Evolutionary conservation across 2,797 vertebrate species (phyloP).

Genomic region (Rhodeus uyekii): DNA sequence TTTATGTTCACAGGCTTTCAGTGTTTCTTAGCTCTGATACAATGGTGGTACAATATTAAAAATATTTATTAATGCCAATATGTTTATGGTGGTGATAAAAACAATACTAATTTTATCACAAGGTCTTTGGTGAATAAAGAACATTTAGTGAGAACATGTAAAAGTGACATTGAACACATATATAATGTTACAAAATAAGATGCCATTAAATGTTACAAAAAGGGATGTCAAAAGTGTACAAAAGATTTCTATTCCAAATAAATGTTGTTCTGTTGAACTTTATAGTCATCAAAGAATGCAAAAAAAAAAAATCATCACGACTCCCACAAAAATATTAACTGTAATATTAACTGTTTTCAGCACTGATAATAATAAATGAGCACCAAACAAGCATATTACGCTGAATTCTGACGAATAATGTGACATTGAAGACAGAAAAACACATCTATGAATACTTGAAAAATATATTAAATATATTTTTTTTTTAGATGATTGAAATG

Average conservation of each 20-base stretch:
- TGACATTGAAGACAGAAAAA: not conserved
- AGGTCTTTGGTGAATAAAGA: not conserved
- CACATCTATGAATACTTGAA: not conserved
- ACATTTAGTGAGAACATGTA: not conserved
- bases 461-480: not conserved
- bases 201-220: too few relatives aligned
- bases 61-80: too few relatives aligned
- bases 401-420: not conserved
- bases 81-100: not conserved
- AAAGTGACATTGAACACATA: not conserved
- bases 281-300: not conserved
- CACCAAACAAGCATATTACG: not conserved
- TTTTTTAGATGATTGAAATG: too few relatives aligned
- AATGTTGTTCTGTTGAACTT: not conserved
- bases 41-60: too few relatives aligned
- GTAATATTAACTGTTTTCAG: not conserved
- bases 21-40: not conserved
- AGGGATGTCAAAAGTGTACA: not conserved
- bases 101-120: not conserved
- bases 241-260: not conserved
- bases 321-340: not conserved
- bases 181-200: not conserved
- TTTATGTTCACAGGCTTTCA: conserved; percentile 13
- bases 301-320: not conserved
- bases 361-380: not conserved